A percentile compares a stretch with the other conserved stretches of the same genome.
These are phyloP conservation scores for Lepeophtheirus nordmannii DNA, from an alignment of 2,888 invertebrate species.

Conservation along the genomic window DNA sequence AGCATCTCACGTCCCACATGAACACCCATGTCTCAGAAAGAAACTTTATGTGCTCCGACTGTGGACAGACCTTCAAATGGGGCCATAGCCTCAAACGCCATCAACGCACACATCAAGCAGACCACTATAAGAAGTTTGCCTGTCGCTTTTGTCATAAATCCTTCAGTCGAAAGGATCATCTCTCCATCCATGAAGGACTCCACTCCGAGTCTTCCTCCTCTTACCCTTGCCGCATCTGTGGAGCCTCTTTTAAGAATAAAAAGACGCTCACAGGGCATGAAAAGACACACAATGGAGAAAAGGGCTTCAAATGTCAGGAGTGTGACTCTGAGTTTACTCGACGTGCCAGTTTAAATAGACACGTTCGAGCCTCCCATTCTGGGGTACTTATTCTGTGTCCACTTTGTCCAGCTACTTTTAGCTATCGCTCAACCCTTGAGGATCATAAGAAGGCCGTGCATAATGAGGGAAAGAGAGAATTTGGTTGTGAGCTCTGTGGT, in stretches of 20 bases:
- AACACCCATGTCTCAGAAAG: constrained; percentile 14
- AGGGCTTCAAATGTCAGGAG: constrained; percentile 20
- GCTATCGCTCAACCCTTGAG: constrained; percentile 18
- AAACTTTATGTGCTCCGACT: constrained; percentile 20
- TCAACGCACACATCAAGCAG: constrained; percentile 19
- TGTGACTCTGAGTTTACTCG: constrained; percentile 25
- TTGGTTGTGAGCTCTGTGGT: constrained; percentile 19
- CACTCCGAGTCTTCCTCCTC: not conserved
- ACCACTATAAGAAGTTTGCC: not conserved
- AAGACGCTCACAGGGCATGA: constrained; percentile 24
- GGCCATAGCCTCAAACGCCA: constrained; percentile 20
- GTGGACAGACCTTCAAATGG: constrained; percentile 25
- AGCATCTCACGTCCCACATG: constrained; percentile 24
- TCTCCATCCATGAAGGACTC: constrained; percentile 22
- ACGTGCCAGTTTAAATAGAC: constrained; percentile 21
- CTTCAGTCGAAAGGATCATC: constrained; percentile 22
- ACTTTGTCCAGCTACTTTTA: constrained; percentile 19
- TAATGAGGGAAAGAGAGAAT: constrained; percentile 22
- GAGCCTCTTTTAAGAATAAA: constrained; percentile 23
- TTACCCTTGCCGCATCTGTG: constrained; percentile 21
- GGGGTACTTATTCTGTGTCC: constrained; percentile 18
- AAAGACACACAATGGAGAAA: constrained; percentile 22
- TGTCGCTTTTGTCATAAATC: constrained; percentile 21
- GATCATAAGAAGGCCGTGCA: constrained; percentile 24
- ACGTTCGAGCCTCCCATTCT: constrained; percentile 19